Base-by-base conservation (phyloP, 2,797 vertebrate species). In the Sebastes baramenuke region DNA sequence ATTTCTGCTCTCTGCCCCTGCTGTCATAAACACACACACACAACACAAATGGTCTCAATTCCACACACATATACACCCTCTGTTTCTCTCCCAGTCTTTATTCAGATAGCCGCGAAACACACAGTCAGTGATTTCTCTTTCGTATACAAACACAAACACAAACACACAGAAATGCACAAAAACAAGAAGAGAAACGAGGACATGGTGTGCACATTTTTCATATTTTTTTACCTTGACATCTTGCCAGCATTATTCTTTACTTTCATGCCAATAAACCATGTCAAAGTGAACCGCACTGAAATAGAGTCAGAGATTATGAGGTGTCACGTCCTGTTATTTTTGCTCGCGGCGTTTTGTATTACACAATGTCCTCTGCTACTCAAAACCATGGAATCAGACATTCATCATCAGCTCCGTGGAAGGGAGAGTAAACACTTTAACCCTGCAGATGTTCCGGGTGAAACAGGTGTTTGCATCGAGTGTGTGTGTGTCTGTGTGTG, bases 1-100 rank as follows among this genome's bases (percentile, higher is more conserved):
- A 82, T 90, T 88, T 82, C 71, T 86, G 82, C 78, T 88, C 81
- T 76, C 78, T 77, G 80, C 52, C 67, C 83, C 65, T 34, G 76
- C 72, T 34, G 72, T 64, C 79, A 74, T 71, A 77, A 68, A 86
- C 79, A 85, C 77, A 82, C 77, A 82, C 58, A 86, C 72, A 82
- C 34, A 80, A 75, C 72, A 81, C 38, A 83, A 77, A 79, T 36
- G 16, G 27, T 59, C 77, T 72, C 77, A 65, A 2, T 78, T 75
- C 75, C 73, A 55, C 79, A 80, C 36, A 56, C 22, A 66, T 25
- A 52, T 52, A 49, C 83, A 3, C 13, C 42, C 58, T 30, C 58
- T 11, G 42, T 68, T 42, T 71, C 38, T 61, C 65, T 61, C 34
- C 24, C 46, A 27, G 42, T 42, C 72, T 77, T 61, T 71, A 82